These are phyloP conservation scores for Mercenaria mercenaria DNA, from an alignment of 1,140 invertebrate species.

Conservation along the genomic window DNA sequence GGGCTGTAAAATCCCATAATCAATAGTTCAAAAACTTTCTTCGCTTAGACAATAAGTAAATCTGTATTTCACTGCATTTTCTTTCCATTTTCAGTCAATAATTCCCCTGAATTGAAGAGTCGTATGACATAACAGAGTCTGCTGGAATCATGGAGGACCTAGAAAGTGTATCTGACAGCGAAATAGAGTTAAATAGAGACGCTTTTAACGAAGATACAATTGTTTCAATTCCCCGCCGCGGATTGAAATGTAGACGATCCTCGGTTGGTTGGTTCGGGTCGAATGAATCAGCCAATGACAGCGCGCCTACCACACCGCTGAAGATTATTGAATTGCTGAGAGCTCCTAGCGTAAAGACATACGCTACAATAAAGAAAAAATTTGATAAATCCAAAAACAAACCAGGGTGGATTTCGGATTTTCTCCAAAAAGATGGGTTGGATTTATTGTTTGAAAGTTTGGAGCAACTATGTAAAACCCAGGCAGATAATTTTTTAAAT, in stretches of 20 bases:
- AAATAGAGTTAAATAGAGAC: conserved; percentile 54
- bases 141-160: conserved; percentile 30
- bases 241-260: conserved; percentile 43
- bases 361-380: conserved; percentile 54
- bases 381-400: conserved; percentile 53
- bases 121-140: neutral
- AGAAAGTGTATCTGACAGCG: conserved; percentile 64
- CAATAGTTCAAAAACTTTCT: too few relatives aligned
- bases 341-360: conserved; percentile 54
- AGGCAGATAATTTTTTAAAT: conserved; percentile 50
- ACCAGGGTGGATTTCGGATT: conserved; percentile 61
- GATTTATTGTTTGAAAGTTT: conserved; percentile 66
- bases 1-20: too few relatives aligned
- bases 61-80: too few relatives aligned
- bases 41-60: too few relatives aligned
- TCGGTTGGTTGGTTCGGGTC: conserved; percentile 62
- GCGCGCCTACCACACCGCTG: neutral
- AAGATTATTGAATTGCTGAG: conserved; percentile 52
- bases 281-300: conserved; percentile 39
- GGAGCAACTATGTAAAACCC: conserved; percentile 58
- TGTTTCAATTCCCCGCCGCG: conserved; percentile 38
- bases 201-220: neutral
- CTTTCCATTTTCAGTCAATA: neutral
- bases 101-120: neutral
- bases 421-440: conserved; percentile 66